Conservation (phyloP, 2,797 vertebrate species). For the Cottoperca gobio region DNA sequence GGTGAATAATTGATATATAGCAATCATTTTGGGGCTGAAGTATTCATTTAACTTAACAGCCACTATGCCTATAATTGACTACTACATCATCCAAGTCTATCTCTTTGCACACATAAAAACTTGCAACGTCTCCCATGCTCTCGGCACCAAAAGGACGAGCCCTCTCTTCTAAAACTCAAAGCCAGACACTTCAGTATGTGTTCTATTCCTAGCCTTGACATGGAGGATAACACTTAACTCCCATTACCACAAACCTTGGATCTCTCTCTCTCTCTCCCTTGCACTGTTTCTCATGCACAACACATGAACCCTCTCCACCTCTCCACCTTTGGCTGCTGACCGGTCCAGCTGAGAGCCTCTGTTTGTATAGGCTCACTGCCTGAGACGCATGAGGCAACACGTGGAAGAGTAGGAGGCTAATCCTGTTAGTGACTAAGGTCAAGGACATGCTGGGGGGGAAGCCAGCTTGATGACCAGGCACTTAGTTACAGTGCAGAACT, state of each 20-base stretch:
- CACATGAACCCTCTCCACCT: conserved; percentile 15
- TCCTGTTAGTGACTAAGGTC: conserved; percentile 82
- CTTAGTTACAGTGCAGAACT: conserved; percentile 34
- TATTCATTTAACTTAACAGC: background rate
- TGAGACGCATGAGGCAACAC: conserved; percentile 69
- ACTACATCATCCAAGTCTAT: background rate
- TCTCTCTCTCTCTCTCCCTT: conserved; percentile 11
- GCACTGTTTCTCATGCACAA: conserved; percentile 6
- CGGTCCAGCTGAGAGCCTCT: conserved; percentile 24
- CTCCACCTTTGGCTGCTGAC: conserved; percentile 32
- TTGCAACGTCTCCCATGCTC: background rate
- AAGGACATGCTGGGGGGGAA: conserved; percentile 73
- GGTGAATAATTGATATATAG: too few species aligned
- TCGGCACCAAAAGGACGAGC: background rate
- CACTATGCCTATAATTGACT: background rate
- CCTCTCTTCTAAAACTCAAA: conserved; percentile 38
- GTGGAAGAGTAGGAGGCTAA: conserved; percentile 77
- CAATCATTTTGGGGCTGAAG: too few species aligned
- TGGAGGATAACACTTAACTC: conserved; percentile 55
- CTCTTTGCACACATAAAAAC: background rate
- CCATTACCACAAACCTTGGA: conserved; percentile 48
- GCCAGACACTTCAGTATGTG: conserved; percentile 1
- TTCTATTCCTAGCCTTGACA: conserved; percentile 36
- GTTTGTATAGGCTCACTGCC: conserved; percentile 60
- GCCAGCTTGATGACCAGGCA: conserved; percentile 58